Evolutionary conservation across 2,888 invertebrate species (phyloP).

Genomic region (Julus scandinavius): DNA sequence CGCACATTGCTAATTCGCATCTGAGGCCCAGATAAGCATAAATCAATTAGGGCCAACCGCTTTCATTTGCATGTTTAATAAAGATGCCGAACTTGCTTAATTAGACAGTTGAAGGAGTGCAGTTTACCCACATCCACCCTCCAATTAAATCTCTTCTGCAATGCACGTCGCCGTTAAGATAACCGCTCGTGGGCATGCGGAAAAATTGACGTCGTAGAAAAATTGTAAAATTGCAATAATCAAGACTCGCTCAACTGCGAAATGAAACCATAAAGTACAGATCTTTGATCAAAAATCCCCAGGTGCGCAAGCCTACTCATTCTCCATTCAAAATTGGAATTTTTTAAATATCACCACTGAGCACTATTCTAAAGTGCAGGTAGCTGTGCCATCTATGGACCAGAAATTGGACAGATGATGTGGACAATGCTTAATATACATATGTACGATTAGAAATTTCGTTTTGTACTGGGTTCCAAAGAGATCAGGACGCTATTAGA

Average conservation of each 20-base stretch:
- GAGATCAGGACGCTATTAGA: no score
- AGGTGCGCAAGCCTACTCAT: neutral
- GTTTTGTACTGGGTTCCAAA: no score
- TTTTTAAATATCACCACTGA: no score
- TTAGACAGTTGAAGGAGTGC: constrained; percentile 19
- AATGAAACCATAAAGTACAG: neutral
- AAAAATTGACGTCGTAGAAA: neutral
- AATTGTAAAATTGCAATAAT: constrained; percentile 30
- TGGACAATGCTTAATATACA: no score
- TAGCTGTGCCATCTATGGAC: no score
- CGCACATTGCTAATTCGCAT: no score
- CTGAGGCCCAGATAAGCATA: neutral
- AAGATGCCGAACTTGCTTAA: constrained; percentile 26
- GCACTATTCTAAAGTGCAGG: no score
- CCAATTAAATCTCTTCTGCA: neutral
- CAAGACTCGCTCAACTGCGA: neutral
- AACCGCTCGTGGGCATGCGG: neutral
- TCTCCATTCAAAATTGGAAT: no score
- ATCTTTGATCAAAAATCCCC: neutral
- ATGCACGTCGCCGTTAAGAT: neutral
- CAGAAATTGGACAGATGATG: no score
- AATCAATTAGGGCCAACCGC: constrained; percentile 38
- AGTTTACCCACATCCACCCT: neutral
- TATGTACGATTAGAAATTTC: no score
- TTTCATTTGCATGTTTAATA: constrained; percentile 38